phyloP scores from a whole-genome alignment of 2,113 vertebrate species.

The Sisor rabdophorus region DNA sequence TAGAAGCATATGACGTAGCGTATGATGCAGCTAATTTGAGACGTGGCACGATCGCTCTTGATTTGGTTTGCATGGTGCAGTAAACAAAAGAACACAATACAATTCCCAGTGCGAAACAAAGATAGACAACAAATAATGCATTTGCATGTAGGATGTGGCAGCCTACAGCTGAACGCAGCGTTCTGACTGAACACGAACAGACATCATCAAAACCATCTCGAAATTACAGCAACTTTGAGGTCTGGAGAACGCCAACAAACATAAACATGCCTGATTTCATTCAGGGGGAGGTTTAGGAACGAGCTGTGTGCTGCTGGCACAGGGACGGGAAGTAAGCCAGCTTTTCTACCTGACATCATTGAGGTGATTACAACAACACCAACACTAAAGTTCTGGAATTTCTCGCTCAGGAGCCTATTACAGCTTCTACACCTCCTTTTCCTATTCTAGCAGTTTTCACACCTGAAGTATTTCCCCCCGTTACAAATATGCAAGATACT shows the following conservation, averaged over 20 bases:
- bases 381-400: slow-evolving; percentile 5
- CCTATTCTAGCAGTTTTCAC: background rate
- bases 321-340: slow-evolving; percentile 58
- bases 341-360: slow-evolving; percentile 66
- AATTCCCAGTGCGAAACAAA: slow-evolving; percentile 6
- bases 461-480: too few relatives aligned
- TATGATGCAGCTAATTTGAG: background rate
- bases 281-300: slow-evolving; percentile 4
- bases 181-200: slow-evolving; percentile 10
- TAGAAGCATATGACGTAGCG: slow-evolving; percentile 9
- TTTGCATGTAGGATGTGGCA: background rate
- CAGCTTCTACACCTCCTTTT: background rate
- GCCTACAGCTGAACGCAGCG: background rate
- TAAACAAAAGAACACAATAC: background rate
- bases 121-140: background rate
- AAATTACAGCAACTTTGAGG: slow-evolving; percentile 1
- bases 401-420: background rate
- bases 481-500: too few relatives aligned
- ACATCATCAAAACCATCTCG: background rate
- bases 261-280: slow-evolving; percentile 13
- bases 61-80: slow-evolving; percentile 5
- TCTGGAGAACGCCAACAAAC: background rate
- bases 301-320: slow-evolving; percentile 51
- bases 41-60: slow-evolving; percentile 3
- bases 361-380: slow-evolving; percentile 44